A percentile compares a stretch with the other conserved stretches of the same genome.
Conservation (phyloP, 2,113 vertebrate genomes). For the Pachycephala philippinensis region DNA sequence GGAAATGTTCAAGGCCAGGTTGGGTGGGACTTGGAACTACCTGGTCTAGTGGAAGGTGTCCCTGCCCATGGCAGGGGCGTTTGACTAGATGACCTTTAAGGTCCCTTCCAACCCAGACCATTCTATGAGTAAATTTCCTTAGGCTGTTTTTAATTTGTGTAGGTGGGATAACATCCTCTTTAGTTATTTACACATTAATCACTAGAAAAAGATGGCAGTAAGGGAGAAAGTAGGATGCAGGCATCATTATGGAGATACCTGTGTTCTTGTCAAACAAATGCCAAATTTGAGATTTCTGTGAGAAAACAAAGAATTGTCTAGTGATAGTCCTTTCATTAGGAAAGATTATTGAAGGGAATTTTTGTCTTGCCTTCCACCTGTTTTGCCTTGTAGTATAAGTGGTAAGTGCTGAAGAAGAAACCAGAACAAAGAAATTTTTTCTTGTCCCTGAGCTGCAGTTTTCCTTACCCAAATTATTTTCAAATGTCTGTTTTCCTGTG, state of each 20-base stretch:
- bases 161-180: not conserved
- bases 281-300: not conserved
- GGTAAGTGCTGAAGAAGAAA: not conserved
- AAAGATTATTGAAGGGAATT: not conserved
- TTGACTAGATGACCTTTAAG: not conserved
- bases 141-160: not conserved
- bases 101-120: not conserved
- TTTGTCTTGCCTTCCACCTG: not conserved
- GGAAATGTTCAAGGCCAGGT: not conserved
- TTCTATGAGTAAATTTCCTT: not conserved
- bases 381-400: not conserved
- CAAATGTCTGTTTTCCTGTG: not conserved
- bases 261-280: not conserved
- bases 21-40: not conserved
- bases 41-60: not conserved
- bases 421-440: not conserved
- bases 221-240: not conserved
- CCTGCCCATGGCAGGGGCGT: not conserved
- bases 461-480: not conserved
- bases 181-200: not conserved
- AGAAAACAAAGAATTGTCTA: not conserved
- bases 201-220: not conserved
- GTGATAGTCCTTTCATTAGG: not conserved
- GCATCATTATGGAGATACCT: rapidly evolving
- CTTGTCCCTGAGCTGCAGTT: not conserved